Evolutionary conservation across 37 sponge, comb jelly and placozoan genomes (phyloP), one percentile per base, ranked within the genome.

Genomic region (Cliona cf. orientalis): DNA sequence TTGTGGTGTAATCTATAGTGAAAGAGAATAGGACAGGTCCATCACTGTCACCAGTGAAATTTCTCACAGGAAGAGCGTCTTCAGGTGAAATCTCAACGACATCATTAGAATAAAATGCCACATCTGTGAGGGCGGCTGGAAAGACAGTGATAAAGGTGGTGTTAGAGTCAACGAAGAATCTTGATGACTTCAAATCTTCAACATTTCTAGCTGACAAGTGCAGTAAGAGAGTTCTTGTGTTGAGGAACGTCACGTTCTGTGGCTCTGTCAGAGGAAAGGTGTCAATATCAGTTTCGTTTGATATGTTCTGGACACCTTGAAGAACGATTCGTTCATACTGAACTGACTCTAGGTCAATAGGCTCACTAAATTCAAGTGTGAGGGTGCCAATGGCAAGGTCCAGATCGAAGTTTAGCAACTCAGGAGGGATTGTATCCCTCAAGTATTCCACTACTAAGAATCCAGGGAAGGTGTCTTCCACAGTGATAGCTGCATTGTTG

Each of bases 291-390:
- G 87, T 65, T 40, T 22, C 58, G 62, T 90, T 90, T 44, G 66
- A 36, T 40, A 37, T 61, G 63, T 89, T 89, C 38, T 63, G 25
- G 12, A 32, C 58, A 29, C 91, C 88, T 64, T 91, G 91, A 1
- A 96, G 89, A 14, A 72, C 58, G 12, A 93, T 58, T 33, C 81
- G 59, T 36, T 62, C 41, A 21, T 67, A 32, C 28, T 81, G 67
- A 19, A 96, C 66, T 2, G 81, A 80, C 21, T 69, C 32, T 14
- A 79, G n/a, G 66, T 90, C 73, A 21, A 96, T 86, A 25, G 97
- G 94, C 80, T 96, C 97, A 80, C 73, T 81, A 43, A 96, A 93
- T 23, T 74, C 69, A 32, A 96, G 74, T 21, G 59, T 17, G 21
- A 96, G 62, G 7, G 43, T 64, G 1, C 84, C 86, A 46, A 26